Base-by-base conservation (phyloP, 2,888 invertebrate genomes). In the Antheraea assamensis region DNA sequence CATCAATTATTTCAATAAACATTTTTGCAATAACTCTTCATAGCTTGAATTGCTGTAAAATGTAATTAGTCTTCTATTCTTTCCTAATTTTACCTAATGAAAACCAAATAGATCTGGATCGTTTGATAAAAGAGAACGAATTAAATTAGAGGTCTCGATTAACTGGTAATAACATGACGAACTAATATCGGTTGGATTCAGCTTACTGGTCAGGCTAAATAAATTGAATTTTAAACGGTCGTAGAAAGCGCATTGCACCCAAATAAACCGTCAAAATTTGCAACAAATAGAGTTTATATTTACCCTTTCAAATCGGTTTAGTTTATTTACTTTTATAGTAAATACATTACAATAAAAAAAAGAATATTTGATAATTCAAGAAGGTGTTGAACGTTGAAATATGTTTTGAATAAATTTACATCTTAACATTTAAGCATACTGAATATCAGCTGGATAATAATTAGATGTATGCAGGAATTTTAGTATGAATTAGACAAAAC, bases 191-290 rank as follows among this genome's bases (percentile, higher is more conserved):
- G 79, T 85, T 82, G 78, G 84, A 81, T 84, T 82, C 83, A 83
- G 78, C 82, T 13, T 78, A 74, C 76, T 81, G 79, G 78, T 77
- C 80, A 79, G 78, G 84, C 82, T 84, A 85, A 85, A 78, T 84
- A 79, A 87, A 87, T 88, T 85, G 78, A 81, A 88, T 86, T 86
- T 78, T 79, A 77, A 79, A 83, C 82, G 84, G 76, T 70, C 49
- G 76, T 72, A 72, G 72, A 75, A 71, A 71, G 70, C 72, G 47
- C 73, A 78, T 75, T 76, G 75, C 79, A 78, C 76, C 79, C 77
- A 78, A 76, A 70, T 72, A 24, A 75, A 49, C 5, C 31, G n/a
- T 17, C 24, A 3, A 64, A 64, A 64, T 64, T 30, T 30, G 61
- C 61, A 64, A 64, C 30, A 17, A 64, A 64, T 64, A 5, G 27